Conservation (phyloP, 37 sponge, comb jelly and placozoan species). For the Mnemiopsis leidyi region DNA sequence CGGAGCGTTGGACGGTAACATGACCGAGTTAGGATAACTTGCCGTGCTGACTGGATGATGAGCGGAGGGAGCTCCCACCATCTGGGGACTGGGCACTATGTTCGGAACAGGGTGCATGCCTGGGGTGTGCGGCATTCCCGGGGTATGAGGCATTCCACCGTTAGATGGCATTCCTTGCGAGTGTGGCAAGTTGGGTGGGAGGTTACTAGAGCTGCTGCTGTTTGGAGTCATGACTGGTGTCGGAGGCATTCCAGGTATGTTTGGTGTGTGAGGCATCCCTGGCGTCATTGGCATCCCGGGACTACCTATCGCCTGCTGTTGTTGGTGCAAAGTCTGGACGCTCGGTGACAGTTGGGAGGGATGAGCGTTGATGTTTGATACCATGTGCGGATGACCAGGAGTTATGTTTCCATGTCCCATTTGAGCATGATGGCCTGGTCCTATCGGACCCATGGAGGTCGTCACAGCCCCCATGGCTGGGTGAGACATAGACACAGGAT, state of each 20-base stretch:
- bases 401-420: conserved; percentile 21
- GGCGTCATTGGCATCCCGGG: conserved; percentile 33
- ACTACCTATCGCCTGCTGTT: neutral
- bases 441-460: neutral
- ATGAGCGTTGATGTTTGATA: neutral
- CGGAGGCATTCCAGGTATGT: conserved; percentile 40
- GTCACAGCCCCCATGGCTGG: conserved; percentile 8
- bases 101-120: conserved; percentile 35
- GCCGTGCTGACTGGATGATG: conserved; percentile 23
- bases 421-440: neutral
- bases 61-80: neutral
- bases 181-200: conserved; percentile 17
- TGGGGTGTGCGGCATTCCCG: conserved; percentile 41
- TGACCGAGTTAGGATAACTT: neutral
- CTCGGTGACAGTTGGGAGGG: conserved; percentile 7
- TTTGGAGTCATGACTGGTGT: conserved; percentile 41
- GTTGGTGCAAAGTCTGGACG: neutral
- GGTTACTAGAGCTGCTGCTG: neutral
- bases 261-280: conserved; percentile 28
- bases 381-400: conserved; percentile 43
- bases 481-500: neutral
- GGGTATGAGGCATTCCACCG: conserved; percentile 3
- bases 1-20: conserved; percentile 40
- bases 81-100: conserved; percentile 62
- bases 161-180: neutral